Evolutionary conservation across 2,113 vertebrate species (phyloP), one percentile per base, ranked within the genome.

Genomic region (Spea bombifrons): DNA sequence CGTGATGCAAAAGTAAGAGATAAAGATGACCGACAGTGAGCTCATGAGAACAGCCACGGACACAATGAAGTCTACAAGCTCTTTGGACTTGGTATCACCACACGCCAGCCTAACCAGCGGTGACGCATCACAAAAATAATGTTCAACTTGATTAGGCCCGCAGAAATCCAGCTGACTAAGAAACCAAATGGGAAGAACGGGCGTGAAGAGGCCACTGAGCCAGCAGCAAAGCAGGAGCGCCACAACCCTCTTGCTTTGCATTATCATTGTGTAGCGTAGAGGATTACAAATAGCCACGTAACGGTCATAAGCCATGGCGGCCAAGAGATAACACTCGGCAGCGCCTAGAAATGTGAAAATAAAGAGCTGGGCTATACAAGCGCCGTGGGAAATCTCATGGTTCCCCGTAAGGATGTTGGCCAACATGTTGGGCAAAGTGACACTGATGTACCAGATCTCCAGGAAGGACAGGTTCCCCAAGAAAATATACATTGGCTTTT

Each of bases 321-420:
- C 87, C 2, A 88, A 75, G 61, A 88, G 66, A 59, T 82, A 88
- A 81, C 87, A 85, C 30, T 88, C 88, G 10, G 81, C 82, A 63
- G 84, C 82, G 0, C 83, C 83, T 83, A 85, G 75, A 72, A 87
- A 85, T 72, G 84, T 88, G 48, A 83, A 83, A 75, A 88, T 84
- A 50, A 86, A 89, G 1, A 87, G 66, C 7, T 87, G 86, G 8
- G 82, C 74, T 69, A 77, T 83, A 81, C 87, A 86, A 10, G 55
- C 83, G 67, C 73, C 53, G 8, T 80, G 83, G 52, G 85, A 83
- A 81, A 87, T 86, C 7, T 73, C 83, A 53, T 85, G 86, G 66
- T 88, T 76, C 6, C 5, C 65, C 43, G 82, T 85, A 43, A 86
- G 59, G 80, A 84, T 81, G 48, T 85, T 55, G 1, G 46, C 65